Evolutionary conservation across 2,113 vertebrate genomes (phyloP).

Genomic region (Hylia prasina): DNA sequence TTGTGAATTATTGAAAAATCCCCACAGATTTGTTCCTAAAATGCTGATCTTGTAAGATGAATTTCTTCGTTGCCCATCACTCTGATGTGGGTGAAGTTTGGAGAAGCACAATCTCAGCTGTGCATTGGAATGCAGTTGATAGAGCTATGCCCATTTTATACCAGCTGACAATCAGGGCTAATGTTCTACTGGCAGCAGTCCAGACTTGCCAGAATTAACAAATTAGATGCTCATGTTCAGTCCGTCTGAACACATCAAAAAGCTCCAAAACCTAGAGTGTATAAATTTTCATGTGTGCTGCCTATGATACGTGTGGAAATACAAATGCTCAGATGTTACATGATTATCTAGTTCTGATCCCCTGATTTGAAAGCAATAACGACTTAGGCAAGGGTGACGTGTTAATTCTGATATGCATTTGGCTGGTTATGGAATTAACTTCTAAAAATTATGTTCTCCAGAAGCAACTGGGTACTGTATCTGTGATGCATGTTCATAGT

Average conservation of each 20-base stretch:
- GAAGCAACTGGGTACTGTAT: neutral
- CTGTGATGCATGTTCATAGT: neutral
- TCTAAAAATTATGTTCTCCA: neutral
- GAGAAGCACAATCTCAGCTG: neutral
- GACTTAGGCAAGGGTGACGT: neutral
- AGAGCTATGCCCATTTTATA: neutral
- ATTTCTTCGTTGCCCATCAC: neutral
- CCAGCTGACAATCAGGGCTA: neutral
- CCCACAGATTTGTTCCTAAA: neutral
- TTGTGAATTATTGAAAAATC: neutral
- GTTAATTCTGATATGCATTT: neutral
- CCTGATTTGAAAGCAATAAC: neutral
- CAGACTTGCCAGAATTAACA: neutral
- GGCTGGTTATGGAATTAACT: neutral
- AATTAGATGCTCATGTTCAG: neutral
- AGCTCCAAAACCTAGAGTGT: neutral
- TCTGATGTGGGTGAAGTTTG: accelerated
- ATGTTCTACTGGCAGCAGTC: neutral
- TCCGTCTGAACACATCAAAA: neutral
- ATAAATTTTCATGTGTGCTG: neutral
- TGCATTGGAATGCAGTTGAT: neutral
- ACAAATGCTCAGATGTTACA: neutral
- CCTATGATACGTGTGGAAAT: accelerated
- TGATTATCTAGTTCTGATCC: neutral
- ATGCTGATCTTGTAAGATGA: neutral